Percentiles rank a stretch among this genome's conserved stretches.
These are phyloP conservation scores for Listronotus oregonensis DNA, from an alignment of 1,140 invertebrate species.

Conservation along the genomic window DNA sequence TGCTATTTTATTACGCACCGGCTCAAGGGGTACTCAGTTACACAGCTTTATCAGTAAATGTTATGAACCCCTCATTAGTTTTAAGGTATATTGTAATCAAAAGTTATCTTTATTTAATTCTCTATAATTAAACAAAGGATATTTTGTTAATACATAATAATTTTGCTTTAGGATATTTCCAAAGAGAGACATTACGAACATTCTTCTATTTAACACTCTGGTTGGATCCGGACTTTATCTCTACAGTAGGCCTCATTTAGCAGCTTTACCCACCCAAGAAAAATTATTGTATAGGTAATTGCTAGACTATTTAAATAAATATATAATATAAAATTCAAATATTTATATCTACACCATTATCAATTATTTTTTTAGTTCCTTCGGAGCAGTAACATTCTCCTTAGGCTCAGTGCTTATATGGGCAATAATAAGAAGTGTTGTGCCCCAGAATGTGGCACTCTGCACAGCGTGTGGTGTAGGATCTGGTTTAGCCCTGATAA, in stretches of 20 bases:
- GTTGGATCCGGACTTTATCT: slow-evolving; percentile 68
- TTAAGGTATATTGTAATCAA: slow-evolving; percentile 56
- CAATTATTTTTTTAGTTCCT: slow-evolving; percentile 58
- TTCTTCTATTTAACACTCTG: slow-evolving; percentile 62
- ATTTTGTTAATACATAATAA: too few relatives aligned
- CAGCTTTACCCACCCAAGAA: slow-evolving; percentile 53
- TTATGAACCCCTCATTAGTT: slow-evolving; percentile 69
- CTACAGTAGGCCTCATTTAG: slow-evolving; percentile 66
- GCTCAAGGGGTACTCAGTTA: slow-evolving; percentile 65
- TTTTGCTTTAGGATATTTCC: slow-evolving; percentile 62
- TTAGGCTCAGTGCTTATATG: slow-evolving; percentile 75
- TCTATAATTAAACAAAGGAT: neutral
- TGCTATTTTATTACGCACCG: slow-evolving; percentile 67
- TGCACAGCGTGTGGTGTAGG: slow-evolving; percentile 66
- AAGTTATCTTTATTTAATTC: neutral
- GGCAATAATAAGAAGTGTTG: slow-evolving; percentile 69
- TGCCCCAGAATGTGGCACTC: slow-evolving; percentile 66
- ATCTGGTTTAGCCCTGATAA: slow-evolving; percentile 64
- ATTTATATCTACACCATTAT: slow-evolving; percentile 11
- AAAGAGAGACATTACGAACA: slow-evolving; percentile 64
- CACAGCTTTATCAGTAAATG: slow-evolving; percentile 66
- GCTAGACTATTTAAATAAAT: neutral
- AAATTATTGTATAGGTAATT: slow-evolving; percentile 62
- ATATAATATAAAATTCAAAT: slow-evolving; percentile 4
- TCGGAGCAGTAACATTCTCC: slow-evolving; percentile 69